Evolutionary conservation across 2,888 invertebrate species (phyloP).

Genomic region (Agrotis exclamationis): DNA sequence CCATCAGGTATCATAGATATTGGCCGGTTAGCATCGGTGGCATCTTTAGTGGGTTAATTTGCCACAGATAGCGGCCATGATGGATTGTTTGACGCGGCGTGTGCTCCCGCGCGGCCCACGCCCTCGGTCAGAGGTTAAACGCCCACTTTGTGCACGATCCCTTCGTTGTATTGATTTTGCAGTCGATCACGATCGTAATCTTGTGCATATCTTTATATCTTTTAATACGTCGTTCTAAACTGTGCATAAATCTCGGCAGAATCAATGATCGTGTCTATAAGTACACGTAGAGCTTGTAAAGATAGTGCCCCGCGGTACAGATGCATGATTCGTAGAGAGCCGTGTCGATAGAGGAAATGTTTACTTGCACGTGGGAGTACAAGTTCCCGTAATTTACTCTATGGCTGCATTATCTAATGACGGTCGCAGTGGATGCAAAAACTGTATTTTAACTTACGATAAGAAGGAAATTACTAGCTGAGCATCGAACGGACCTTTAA

Average conservation of each 20-base stretch:
- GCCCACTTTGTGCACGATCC: constrained; percentile 88
- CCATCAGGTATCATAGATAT: constrained; percentile 61
- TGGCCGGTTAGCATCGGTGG: constrained; percentile 77
- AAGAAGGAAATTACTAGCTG: constrained; percentile 69
- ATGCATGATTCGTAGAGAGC: constrained; percentile 69
- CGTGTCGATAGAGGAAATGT: constrained; percentile 71
- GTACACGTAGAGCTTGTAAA: constrained; percentile 67
- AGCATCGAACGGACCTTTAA: constrained; percentile 66
- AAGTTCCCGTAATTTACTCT: constrained; percentile 75
- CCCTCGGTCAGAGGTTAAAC: constrained; percentile 88
- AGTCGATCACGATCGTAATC: constrained; percentile 84
- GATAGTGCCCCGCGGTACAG: constrained; percentile 67
- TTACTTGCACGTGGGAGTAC: constrained; percentile 68
- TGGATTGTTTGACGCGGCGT: constrained; percentile 86
- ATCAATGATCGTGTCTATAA: constrained; percentile 65
- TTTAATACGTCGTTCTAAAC: constrained; percentile 66
- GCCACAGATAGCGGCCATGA: constrained; percentile 85
- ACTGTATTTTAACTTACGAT: constrained; percentile 69
- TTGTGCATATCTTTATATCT: constrained; percentile 74
- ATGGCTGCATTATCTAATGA: constrained; percentile 78
- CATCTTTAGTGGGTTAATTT: constrained; percentile 86
- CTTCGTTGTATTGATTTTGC: constrained; percentile 87
- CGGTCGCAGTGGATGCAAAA: constrained; percentile 70
- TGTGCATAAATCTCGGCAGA: constrained; percentile 52
- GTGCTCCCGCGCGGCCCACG: constrained; percentile 81